Conservation (phyloP, 2,888 invertebrate species). For the Julus scandinavius region DNA sequence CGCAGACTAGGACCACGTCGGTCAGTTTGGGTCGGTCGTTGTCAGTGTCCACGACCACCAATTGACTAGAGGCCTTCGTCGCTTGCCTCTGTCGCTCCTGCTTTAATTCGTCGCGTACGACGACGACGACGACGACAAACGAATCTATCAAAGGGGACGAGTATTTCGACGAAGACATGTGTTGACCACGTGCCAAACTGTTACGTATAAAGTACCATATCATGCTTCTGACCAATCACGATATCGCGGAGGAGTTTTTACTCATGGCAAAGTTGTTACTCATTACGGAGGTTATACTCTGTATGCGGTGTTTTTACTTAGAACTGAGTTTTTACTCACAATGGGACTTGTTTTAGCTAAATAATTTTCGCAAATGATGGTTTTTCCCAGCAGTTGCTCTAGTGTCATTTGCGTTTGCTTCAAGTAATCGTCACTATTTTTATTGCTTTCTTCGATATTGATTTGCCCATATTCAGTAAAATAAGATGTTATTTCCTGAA, state of each 20-base stretch:
- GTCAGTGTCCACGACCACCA: constrained; percentile 55
- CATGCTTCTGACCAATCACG: not conserved
- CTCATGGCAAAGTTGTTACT: too few relatives aligned
- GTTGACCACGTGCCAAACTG: not conserved
- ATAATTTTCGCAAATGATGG: not conserved
- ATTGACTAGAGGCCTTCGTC: constrained; percentile 54
- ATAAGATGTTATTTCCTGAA: not conserved
- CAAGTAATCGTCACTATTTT: not conserved
- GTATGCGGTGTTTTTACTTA: too few relatives aligned
- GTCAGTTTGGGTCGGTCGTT: constrained; percentile 60
- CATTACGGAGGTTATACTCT: too few relatives aligned
- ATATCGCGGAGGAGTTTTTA: not conserved
- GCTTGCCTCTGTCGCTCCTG: not conserved
- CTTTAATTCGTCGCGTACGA: not conserved
- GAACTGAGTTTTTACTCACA: not conserved
- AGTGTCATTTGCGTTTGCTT: not conserved
- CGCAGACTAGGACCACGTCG: constrained; percentile 60
- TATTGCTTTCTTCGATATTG: not conserved
- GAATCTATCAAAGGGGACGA: not conserved
- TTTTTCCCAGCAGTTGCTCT: not conserved
- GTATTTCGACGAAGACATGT: not conserved
- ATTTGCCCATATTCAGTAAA: not conserved
- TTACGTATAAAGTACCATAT: not conserved
- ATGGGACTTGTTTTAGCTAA: not conserved
- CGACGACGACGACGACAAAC: too few relatives aligned